A percentile compares a stretch with the other conserved stretches of the same genome.
phyloP scores from a whole-genome alignment of 2,888 invertebrate genomes.

The Drosophila greeni region DNA sequence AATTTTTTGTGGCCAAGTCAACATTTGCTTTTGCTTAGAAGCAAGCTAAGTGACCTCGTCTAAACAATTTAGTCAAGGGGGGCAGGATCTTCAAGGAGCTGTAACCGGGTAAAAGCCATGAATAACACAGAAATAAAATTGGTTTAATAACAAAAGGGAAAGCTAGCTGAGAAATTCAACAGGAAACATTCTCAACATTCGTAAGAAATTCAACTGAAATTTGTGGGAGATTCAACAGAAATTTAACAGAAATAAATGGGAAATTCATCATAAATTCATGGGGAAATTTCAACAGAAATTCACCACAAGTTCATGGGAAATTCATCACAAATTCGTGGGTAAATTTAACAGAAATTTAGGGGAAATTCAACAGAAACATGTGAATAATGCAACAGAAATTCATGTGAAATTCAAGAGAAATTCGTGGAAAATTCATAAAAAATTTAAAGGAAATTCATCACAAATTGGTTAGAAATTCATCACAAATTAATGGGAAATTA shows the following conservation, averaged over 20 bases:
- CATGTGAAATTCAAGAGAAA: background rate
- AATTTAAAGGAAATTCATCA: background rate
- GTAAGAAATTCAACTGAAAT: background rate
- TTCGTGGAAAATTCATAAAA: background rate
- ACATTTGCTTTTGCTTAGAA: conserved; percentile 49
- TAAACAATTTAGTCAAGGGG: conserved; percentile 8
- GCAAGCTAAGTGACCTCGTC: conserved; percentile 40
- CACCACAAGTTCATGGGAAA: too few relatives aligned
- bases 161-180: background rate
- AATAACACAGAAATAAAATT: conserved; percentile 37
- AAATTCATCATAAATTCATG: too few relatives aligned
- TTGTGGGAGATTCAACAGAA: background rate
- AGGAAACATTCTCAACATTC: too few relatives aligned
- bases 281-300: too few relatives aligned
- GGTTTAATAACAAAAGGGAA: conserved; percentile 28
- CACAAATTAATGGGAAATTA: too few relatives aligned
- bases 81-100: background rate
- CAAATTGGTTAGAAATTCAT: too few relatives aligned
- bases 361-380: too few relatives aligned
- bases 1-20: conserved; percentile 21
- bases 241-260: too few relatives aligned
- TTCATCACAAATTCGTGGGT: too few relatives aligned
- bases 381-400: too few relatives aligned
- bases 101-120: background rate
- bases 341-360: too few relatives aligned